Evolutionary conservation across 1,140 invertebrate genomes (phyloP).

Genomic region (Saccostrea glomerata): DNA sequence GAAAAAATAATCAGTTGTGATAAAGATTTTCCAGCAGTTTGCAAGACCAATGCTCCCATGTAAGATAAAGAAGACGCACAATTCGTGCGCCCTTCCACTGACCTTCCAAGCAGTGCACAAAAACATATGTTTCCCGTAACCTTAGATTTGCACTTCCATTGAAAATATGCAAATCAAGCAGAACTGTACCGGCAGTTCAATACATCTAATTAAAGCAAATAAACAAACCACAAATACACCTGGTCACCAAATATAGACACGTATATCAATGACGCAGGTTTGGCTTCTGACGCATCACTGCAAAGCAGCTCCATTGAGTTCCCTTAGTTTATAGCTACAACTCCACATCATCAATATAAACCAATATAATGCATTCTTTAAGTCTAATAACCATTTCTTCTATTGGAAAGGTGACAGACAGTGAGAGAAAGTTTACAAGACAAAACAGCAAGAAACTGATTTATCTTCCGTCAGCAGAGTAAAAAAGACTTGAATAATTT

Average conservation of each 20-base stretch:
- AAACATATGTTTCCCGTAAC: conserved; percentile 27
- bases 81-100: conserved; percentile 16
- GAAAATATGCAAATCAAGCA: conserved; percentile 38
- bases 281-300: too few relatives aligned
- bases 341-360: too few relatives aligned
- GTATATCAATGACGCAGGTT: neutral
- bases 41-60: neutral
- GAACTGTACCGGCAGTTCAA: conserved; percentile 29
- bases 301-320: too few relatives aligned
- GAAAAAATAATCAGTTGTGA: conserved; percentile 32
- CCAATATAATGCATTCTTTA: too few relatives aligned
- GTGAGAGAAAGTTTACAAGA: neutral
- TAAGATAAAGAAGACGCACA: conserved; percentile 6
- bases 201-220: conserved; percentile 37
- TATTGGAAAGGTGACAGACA: conserved; percentile 1
- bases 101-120: conserved; percentile 14
- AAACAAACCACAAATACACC: neutral
- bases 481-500: neutral
- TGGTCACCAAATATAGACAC: conserved; percentile 22
- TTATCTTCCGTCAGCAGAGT: neutral
- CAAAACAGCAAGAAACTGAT: neutral
- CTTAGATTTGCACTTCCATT: conserved; percentile 1
- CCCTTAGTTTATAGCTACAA: too few relatives aligned
- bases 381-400: neutral
- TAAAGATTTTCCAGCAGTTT: conserved; percentile 26